Conservation (phyloP, 2,888 invertebrate species). For the Hymenopus coronatus region DNA sequence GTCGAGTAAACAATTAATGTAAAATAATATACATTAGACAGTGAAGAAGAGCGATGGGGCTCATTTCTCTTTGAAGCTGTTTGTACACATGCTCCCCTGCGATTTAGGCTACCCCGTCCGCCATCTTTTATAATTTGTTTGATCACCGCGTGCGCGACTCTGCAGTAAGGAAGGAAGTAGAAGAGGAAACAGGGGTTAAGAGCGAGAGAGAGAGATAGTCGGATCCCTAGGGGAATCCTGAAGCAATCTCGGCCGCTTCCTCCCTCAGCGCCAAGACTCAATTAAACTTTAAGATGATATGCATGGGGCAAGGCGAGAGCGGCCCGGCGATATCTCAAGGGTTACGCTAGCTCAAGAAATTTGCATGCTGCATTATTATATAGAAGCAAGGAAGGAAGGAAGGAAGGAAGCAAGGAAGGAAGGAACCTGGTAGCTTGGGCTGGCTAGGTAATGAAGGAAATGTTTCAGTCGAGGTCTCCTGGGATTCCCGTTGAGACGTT, state of each 20-base stretch:
- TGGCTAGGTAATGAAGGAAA: constrained; percentile 35
- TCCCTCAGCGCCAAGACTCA: constrained; percentile 60
- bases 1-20: not conserved
- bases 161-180: constrained; percentile 23
- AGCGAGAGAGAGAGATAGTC: constrained; percentile 39
- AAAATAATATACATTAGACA: not conserved
- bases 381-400: constrained; percentile 17
- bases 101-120: constrained; percentile 33
- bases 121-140: constrained; percentile 51
- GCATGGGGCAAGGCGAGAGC: constrained; percentile 57
- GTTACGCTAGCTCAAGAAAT: constrained; percentile 34
- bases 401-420: not conserved
- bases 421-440: constrained; percentile 19
- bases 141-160: constrained; percentile 42
- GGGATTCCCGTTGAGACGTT: constrained; percentile 16
- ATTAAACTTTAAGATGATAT: constrained; percentile 71
- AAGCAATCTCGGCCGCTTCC: constrained; percentile 46
- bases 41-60: not conserved
- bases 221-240: constrained; percentile 47
- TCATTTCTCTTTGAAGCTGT: constrained; percentile 32
- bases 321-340: constrained; percentile 31
- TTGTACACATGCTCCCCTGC: constrained; percentile 29
- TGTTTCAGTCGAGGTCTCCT: constrained; percentile 32
- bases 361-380: constrained; percentile 36
- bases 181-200: constrained; percentile 38